A percentile compares a stretch with the other conserved stretches of the same genome.
These are phyloP conservation scores for Cephonodes hylas DNA, from an alignment of 2,888 invertebrate species.

Conservation along the genomic window DNA sequence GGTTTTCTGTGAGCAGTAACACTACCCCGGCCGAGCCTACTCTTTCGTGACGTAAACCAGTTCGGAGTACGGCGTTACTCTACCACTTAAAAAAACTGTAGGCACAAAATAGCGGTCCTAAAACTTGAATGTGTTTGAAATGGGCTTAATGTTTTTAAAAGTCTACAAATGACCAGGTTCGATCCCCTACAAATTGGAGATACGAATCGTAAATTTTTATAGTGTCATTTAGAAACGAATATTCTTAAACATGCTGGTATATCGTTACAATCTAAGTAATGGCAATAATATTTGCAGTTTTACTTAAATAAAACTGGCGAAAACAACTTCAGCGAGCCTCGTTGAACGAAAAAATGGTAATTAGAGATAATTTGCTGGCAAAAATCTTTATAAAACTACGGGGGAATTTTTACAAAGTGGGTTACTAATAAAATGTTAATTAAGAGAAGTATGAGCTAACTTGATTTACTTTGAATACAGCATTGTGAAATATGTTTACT, in stretches of 20 bases:
- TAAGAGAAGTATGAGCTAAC: not conserved
- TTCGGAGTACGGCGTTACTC: too few species aligned
- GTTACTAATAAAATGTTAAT: conserved; percentile 1
- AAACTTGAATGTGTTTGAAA: not conserved
- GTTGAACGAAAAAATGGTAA: conserved; percentile 6
- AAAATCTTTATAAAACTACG: conserved; percentile 5
- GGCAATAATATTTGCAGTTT: conserved; percentile 5
- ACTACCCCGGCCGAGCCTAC: too few species aligned
- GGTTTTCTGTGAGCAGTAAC: too few species aligned
- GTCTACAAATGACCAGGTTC: conserved; percentile 9
- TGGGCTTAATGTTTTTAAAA: not conserved
- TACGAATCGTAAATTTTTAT: conserved; percentile 13
- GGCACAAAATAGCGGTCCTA: not conserved
- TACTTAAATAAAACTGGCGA: not conserved
- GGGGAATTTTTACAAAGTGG: not conserved
- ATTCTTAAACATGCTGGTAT: not conserved
- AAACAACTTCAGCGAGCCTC: not conserved
- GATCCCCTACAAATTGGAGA: conserved; percentile 5
- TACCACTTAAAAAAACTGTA: not conserved
- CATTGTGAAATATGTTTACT: not conserved
- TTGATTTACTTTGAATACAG: not conserved
- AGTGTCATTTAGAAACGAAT: not conserved
- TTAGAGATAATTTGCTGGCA: not conserved
- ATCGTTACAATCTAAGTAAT: not conserved
- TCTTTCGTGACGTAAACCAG: too few species aligned